These are phyloP conservation scores for Ophion slaviceki DNA, from an alignment of 2,888 invertebrate species.

Conservation along the genomic window DNA sequence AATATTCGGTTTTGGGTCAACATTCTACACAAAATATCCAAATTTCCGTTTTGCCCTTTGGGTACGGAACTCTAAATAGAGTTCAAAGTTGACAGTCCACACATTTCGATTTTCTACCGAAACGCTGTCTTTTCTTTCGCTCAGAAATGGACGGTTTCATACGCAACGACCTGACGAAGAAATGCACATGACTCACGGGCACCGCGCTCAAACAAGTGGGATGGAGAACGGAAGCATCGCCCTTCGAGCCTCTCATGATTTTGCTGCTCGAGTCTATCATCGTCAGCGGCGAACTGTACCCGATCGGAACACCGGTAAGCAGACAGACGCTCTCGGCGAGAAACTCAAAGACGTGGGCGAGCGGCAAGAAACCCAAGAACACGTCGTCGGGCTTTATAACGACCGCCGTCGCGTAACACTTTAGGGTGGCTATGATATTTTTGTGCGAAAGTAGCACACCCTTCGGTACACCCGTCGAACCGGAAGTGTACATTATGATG, in stretches of 20 bases:
- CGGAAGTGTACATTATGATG: constrained; percentile 99
- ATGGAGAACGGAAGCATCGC: constrained; percentile 95
- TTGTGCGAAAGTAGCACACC: constrained; percentile 93
- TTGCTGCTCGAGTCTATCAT: constrained; percentile 97
- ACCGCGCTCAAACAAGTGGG: constrained; percentile 99
- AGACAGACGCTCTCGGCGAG: constrained; percentile 95
- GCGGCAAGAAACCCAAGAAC: constrained; percentile 97
- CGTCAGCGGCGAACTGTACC: constrained; percentile 98
- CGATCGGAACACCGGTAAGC: constrained; percentile 94
- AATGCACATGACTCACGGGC: constrained; percentile 88
- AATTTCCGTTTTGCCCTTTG: too few relatives aligned
- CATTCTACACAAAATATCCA: too few relatives aligned
- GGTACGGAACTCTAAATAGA: too few relatives aligned
- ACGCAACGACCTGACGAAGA: too few relatives aligned
- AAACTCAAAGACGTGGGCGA: constrained; percentile 98
- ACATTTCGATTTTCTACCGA: too few relatives aligned
- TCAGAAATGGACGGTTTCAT: too few relatives aligned
- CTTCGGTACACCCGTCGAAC: constrained; percentile 98
- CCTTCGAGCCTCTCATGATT: constrained; percentile 96
- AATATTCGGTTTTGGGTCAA: too few relatives aligned
- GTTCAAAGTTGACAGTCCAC: too few relatives aligned
- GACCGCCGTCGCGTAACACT: constrained; percentile 92
- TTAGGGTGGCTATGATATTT: constrained; percentile 92
- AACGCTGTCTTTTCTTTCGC: not conserved
- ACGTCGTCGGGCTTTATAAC: constrained; percentile 90